Conservation (phyloP, 2,113 vertebrate genomes). For the Trogon melanurus region DNA sequence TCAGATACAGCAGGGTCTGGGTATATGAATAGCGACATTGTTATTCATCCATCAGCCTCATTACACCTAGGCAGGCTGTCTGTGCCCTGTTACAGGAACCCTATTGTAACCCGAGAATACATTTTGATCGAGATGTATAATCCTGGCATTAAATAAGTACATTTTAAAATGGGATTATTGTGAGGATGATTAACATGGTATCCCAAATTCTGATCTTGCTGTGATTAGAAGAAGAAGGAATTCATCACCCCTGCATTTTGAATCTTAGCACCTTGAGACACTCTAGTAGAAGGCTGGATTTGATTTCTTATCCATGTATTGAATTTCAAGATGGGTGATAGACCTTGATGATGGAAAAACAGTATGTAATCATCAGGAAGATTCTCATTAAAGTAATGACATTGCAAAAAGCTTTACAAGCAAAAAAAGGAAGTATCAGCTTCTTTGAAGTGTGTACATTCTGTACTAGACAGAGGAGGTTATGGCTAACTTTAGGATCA, state of each 20-base stretch:
- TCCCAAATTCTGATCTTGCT: background rate
- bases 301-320: background rate
- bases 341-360: background rate
- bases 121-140: constrained; percentile 2
- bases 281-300: background rate
- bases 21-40: constrained; percentile 31
- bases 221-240: background rate
- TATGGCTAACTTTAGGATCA: background rate
- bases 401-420: background rate
- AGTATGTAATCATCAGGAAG: background rate
- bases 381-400: background rate
- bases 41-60: constrained; percentile 16
- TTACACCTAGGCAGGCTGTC: constrained; percentile 21
- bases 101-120: background rate
- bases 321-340: background rate
- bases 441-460: background rate
- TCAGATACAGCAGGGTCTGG: background rate
- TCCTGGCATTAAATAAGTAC: background rate
- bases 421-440: background rate
- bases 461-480: background rate
- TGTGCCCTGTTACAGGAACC: background rate
- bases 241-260: background rate
- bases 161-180: constrained; percentile 1
- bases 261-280: background rate
- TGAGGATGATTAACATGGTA: background rate